Evolutionary conservation across 2,797 vertebrate species (phyloP), one percentile per base, ranked within the genome.

Genomic region (Mormyrus hasselquistii): DNA sequence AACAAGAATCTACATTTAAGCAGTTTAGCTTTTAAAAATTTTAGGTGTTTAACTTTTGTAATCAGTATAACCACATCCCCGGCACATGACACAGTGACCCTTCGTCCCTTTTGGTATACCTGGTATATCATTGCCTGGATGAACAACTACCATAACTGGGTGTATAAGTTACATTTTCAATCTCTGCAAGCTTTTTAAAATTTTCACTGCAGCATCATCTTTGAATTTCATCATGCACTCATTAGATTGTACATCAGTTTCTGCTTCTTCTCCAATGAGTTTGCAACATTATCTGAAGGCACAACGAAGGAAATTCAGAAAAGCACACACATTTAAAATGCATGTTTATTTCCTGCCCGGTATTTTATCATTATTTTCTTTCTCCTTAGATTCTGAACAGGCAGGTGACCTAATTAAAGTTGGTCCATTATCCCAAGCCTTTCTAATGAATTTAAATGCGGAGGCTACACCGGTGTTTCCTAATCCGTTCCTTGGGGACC

Each of bases 391-490:
- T 93, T 93, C 89, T 82, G 44, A 79, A 50, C 79, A 91, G 86
- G 88, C 88, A 83, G 82, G 90, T 84, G 89, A 73, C 89, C 90
- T 91, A 87, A 87, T 91, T 90, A 79, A 29, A 22, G 83, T 88
- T 93, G 92, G 92, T 94, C 92, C 44, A 50, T 22, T 47, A 41
- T 52, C 57, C 86, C 22, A 47, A 86, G 57, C 82, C 29, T 47
- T 22, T 65, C 53, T 49, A n/a, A 86, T 91, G 89, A 94, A 95
- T 96, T 95, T 93, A 95, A 91, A 96, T 95, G 94, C 93, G 94
- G 95, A 96, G 96, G 92, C 91, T 89, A 41, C 83, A 91, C 91
- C 92, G 16, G 59, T 65, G 59, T 65, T 65, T 29, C 59, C 22
- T 29, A 65, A 65, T 65, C 59, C 22, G 9, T 4, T 29, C 59